Base-by-base conservation (phyloP, 1,140 invertebrate species). In the Pristionchus pacificus region DNA sequence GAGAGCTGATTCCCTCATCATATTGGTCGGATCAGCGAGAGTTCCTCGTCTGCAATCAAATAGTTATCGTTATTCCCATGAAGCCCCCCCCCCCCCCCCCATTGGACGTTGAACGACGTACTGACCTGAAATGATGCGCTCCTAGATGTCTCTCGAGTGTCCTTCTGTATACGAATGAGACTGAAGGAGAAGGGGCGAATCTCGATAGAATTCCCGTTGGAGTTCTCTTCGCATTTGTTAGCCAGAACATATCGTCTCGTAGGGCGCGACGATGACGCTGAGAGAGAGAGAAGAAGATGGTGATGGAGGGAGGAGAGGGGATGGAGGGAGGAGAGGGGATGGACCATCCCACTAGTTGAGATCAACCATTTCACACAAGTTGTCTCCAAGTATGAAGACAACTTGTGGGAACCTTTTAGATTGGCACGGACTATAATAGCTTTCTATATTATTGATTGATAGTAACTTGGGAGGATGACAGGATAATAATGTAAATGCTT, bases 231-330 rank as follows among this genome's bases (percentile, higher is more conserved):
- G 75, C 79, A 75, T 83, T 83, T 32, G 82, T 83, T 25, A 84
- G 70, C 80, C 80, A 80, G 29, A 75, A 77, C 80, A 83, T 84
- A 60, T 83, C 81, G 64, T 83, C 79, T 65, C 81, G 79, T 13
- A 83, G 73, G 2, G 81, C 81, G 31, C 82, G 75, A 49, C 81
- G 74, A 77, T 83, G 81, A n/a, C 81, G 65, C 79, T 80, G 70
- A 62, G 72, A 28, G 24, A 1, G n/a, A 49, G 19, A 10, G 38
- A 49, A n/a, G n/a, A n/a, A n/a, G n/a, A n/a, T n/a, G n/a, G n/a
- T n/a, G n/a, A 57, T 31, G 24, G 19, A 64, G 15, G 25, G 29
- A 60, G 19, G 38, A 49, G 38, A 49, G 19, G 6, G 38, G n/a
- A n/a, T n/a, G n/a, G n/a, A n/a, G n/a, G n/a, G n/a, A n/a, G n/a